phyloP scores from a whole-genome alignment of 2,888 invertebrate genomes.

The Therioaphis trifolii region DNA sequence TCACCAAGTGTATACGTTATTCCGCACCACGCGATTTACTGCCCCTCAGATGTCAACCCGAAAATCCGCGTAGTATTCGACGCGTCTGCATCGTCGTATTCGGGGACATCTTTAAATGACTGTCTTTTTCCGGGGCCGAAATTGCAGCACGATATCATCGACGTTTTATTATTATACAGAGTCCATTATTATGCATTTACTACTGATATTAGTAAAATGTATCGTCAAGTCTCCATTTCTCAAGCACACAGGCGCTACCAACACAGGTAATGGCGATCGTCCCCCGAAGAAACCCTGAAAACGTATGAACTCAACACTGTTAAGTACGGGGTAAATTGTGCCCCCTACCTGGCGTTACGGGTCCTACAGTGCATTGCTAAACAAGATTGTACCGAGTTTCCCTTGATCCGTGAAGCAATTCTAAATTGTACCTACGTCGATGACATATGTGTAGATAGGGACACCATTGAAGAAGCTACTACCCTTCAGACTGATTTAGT shows the following conservation, averaged over 20 bases:
- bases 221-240: too few relatives aligned
- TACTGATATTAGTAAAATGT: too few relatives aligned
- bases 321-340: conserved; percentile 66
- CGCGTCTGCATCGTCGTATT: not conserved
- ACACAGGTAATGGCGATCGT: conserved; percentile 67
- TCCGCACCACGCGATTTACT: too few relatives aligned
- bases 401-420: conserved; percentile 63
- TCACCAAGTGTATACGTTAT: too few relatives aligned
- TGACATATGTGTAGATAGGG: conserved; percentile 66
- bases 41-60: too few relatives aligned
- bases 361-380: conserved; percentile 66
- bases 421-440: conserved; percentile 67
- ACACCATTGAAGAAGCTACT: conserved; percentile 63
- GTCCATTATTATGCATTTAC: too few relatives aligned
- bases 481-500: not conserved
- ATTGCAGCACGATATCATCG: not conserved
- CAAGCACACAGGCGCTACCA: conserved; percentile 67
- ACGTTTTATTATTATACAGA: not conserved
- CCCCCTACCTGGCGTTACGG: conserved; percentile 66
- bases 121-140: not conserved
- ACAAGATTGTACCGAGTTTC: conserved; percentile 63
- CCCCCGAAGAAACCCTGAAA: not conserved
- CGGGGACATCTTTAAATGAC: not conserved
- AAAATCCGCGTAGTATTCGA: too few relatives aligned
- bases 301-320: conserved; percentile 66